These are phyloP conservation scores for Pteropus rufus DNA, from an alignment of 2,797 vertebrate species.

Conservation along the genomic window DNA sequence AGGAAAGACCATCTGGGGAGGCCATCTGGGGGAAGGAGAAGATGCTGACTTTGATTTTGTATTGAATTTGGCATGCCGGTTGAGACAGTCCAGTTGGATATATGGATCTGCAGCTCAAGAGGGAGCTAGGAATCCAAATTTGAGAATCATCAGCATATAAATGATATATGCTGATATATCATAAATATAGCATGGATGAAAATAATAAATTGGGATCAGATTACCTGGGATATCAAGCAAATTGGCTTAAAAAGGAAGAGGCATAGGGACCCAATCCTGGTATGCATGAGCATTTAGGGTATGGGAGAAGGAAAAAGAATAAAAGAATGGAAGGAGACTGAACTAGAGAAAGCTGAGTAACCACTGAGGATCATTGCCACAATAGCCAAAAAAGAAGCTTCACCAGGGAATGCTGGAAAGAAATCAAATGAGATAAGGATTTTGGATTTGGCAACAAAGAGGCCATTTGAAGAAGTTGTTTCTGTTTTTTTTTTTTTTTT, in stretches of 20 bases:
- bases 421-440: neutral
- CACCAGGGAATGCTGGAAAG: neutral
- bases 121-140: neutral
- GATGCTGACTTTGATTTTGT: neutral
- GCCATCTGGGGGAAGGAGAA: neutral
- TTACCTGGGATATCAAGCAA: neutral
- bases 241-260: neutral
- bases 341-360: neutral
- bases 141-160: neutral
- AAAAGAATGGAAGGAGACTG: neutral
- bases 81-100: neutral
- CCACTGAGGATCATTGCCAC: neutral
- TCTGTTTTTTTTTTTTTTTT: neutral
- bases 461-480: neutral
- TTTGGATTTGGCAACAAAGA: conserved; percentile 1
- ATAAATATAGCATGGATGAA: neutral
- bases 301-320: neutral
- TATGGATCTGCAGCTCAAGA: neutral
- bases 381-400: neutral
- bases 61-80: neutral
- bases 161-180: neutral
- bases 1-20: neutral
- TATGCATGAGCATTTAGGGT: neutral
- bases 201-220: neutral
- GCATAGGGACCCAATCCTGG: neutral